A percentile compares a stretch with the other conserved stretches of the same genome.
Evolutionary conservation across 2,797 vertebrate species (phyloP).

Genomic region (Philypnodon macrostomus): DNA sequence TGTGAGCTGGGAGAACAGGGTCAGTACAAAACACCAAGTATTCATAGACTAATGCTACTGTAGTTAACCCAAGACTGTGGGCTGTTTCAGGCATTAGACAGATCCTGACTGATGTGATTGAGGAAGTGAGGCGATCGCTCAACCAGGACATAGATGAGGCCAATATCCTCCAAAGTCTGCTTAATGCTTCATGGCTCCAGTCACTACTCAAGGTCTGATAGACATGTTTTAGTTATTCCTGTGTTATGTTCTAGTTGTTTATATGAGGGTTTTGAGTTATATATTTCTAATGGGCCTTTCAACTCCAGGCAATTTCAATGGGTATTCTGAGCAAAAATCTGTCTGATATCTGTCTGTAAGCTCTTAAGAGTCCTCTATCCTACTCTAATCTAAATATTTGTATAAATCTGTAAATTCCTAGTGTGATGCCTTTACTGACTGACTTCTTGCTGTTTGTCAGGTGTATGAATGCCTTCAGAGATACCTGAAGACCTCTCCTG

Average conservation of each 20-base stretch:
- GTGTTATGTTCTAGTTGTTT: too few relatives aligned
- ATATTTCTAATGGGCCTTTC: too few relatives aligned
- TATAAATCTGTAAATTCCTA: too few relatives aligned
- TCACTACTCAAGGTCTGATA: constrained; percentile 87
- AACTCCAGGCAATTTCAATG: too few relatives aligned
- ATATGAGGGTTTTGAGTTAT: too few relatives aligned
- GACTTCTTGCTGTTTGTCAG: constrained; percentile 59
- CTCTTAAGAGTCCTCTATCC: too few relatives aligned
- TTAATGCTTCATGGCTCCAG: constrained; percentile 87
- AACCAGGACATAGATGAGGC: constrained; percentile 80
- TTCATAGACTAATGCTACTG: neutral
- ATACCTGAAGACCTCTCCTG: constrained; percentile 71
- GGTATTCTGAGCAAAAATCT: too few relatives aligned
- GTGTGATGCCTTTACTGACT: too few relatives aligned
- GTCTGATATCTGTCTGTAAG: too few relatives aligned
- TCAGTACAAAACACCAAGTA: constrained; percentile 36
- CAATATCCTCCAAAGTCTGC: constrained; percentile 83
- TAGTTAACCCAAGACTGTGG: neutral
- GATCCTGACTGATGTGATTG: constrained; percentile 83
- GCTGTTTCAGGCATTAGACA: constrained; percentile 78
- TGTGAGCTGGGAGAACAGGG: constrained; percentile 70
- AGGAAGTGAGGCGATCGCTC: constrained; percentile 83
- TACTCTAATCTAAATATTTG: too few relatives aligned
- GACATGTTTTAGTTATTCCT: too few relatives aligned
- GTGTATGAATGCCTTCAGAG: constrained; percentile 88